Base-by-base conservation (phyloP, 2,113 vertebrate genomes). In the Ascaphus truei region DNA sequence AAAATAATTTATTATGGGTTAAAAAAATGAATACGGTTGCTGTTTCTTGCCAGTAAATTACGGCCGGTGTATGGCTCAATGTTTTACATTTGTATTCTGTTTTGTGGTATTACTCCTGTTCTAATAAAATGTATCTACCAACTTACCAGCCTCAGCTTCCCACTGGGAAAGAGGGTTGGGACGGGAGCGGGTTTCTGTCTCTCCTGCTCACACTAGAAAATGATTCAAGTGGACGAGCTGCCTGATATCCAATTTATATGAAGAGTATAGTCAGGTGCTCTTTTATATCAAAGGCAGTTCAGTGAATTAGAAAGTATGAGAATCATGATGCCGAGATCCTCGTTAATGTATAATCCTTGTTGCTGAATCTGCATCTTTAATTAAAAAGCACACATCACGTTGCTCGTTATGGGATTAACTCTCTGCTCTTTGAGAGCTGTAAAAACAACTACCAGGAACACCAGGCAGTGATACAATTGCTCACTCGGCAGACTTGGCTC, bases 341-440 rank as follows among this genome's bases (percentile, higher is more conserved):
- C 2, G 31, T n/a, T 43, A 20, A 20, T 61, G n/a, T 45, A 12
- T 12, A 61, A 45, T 45, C 16, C 41, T 9, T 20, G 15, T 11
- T 20, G 25, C n/a, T 67, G 47, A 67, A 15, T 57, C 27, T 33
- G 52, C 63, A 31, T 8, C 34, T 66, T 66, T 53, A 5, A 10
- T 39, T 43, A 26, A 11, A 36, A 39, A 36, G 31, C 20, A 52
- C 37, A 36, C 45, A 27, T 36, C 8, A 7, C 39, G 18, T 34
- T 62, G 26, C 11, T 31, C 31, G 59, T 62, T 58, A 68, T 48
- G 29, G 53, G 53, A 68, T 68, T 68, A 68, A 18, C 29, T 30
- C 51, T 30, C 25, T 5, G 1, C 29, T 31, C n/a, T 16, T 4
- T 27, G 27, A 31, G 27, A 6, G 13, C 26, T 33, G 51, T 31